Base-by-base conservation (phyloP, 2,113 vertebrate species). In the Natator depressus region DNA sequence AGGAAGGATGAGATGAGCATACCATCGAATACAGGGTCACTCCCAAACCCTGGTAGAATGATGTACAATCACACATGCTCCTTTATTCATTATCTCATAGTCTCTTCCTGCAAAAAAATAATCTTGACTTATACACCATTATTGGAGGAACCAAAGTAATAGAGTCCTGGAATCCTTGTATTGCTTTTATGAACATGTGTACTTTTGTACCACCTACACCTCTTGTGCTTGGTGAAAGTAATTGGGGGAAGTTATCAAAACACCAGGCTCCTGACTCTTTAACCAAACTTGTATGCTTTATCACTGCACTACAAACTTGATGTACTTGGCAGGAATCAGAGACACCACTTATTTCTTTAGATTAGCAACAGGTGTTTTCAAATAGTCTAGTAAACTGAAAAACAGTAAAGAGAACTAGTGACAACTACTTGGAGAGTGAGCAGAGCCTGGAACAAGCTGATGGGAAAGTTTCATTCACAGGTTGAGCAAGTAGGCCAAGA, bases 41-140 rank as follows among this genome's bases (percentile, higher is more conserved):
- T 65, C 13, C 53, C 16, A 65, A 65, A 65, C 14, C 62, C 31
- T 65, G 62, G 7, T 65, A 35, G 31, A 35, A 65, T 8, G 31
- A 65, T 35, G 31, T 65, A 65, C 31, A 35, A 65, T 31, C 62
- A 14, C 31, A 65, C 31, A 35, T 65, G 62, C 31, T 65, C 31
- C 16, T 65, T 65, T 65, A 35, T 35, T 69, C 62, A 69, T n/a
- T 69, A 69, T 69, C 4, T 19, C 31, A 65, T 31, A 69, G 62
- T 69, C 17, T n/a, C 31, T 69, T 69, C 17, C 8, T n/a, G 14
- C 13, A 65, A 50, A 17, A 87, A 87, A 31, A 62, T n/a, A n/a
- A 19, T n/a, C 9, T 19, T 89, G 92, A 96, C 95, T 96, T 96
- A 89, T 88, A 82, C 42, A 82, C n/a, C 42, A 69, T 72, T 75